These are phyloP conservation scores for Agrochola circellaris DNA, from an alignment of 2,888 invertebrate species.

Conservation along the genomic window DNA sequence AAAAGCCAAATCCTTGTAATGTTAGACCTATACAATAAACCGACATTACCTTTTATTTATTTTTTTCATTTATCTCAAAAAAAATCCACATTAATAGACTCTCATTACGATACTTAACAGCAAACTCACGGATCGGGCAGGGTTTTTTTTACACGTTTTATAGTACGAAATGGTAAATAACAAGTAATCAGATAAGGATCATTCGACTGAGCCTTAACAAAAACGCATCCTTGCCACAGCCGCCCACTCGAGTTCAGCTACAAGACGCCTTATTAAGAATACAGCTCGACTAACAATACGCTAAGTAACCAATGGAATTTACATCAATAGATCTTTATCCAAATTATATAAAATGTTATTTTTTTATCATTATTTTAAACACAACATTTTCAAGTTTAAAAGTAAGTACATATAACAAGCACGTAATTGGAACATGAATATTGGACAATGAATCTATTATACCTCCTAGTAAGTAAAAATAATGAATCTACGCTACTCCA, in stretches of 20 bases:
- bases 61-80: no score
- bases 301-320: slow-evolving; percentile 56
- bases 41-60: no score
- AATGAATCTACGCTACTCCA: neutral
- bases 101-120: no score
- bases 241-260: slow-evolving; percentile 78
- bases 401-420: neutral
- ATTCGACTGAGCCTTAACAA: slow-evolving; percentile 51
- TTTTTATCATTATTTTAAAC: neutral
- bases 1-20: neutral
- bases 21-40: neutral
- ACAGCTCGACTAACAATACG: slow-evolving; percentile 58
- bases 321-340: slow-evolving; percentile 61
- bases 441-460: neutral
- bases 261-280: slow-evolving; percentile 72
- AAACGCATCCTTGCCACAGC: slow-evolving; percentile 73
- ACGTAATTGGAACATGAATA: slow-evolving; percentile 5
- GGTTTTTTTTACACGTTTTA: neutral
- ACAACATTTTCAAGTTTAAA: slow-evolving; percentile 10
- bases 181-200: slow-evolving; percentile 9
- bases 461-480: neutral
- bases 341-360: no score
- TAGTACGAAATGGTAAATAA: neutral
- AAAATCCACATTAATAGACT: no score
- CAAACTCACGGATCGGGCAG: no score